phyloP scores from a whole-genome alignment of 1,140 invertebrate species.

The Drosophila saltans region DNA sequence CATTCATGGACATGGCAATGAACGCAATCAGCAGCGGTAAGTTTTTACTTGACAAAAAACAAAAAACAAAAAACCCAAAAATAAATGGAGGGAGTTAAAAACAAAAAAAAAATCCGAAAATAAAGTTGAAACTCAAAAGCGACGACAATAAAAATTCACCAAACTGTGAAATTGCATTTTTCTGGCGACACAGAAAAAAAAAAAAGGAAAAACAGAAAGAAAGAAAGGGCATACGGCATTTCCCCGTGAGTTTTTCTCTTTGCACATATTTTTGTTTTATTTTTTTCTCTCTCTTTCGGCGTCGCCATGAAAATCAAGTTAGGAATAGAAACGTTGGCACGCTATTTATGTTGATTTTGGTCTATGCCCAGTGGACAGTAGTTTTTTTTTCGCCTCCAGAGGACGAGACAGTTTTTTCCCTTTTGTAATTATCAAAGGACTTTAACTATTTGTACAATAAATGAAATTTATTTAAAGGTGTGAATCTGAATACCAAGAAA shows the following conservation, averaged over 20 bases:
- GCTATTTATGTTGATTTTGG: slow-evolving; percentile 80
- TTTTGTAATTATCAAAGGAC: slow-evolving; percentile 64
- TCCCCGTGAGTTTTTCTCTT: slow-evolving; percentile 33
- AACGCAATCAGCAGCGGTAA: slow-evolving; percentile 82
- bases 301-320: slow-evolving; percentile 70
- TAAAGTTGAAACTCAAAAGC: slow-evolving; percentile 54
- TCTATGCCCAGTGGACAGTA: slow-evolving; percentile 55
- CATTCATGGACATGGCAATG: slow-evolving; percentile 73
- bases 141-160: slow-evolving; percentile 82
- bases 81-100: background rate
- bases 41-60: slow-evolving; percentile 52
- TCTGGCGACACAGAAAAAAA: slow-evolving; percentile 62
- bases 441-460: slow-evolving; percentile 7
- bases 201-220: slow-evolving; percentile 18
- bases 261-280: slow-evolving; percentile 35
- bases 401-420: slow-evolving; percentile 9
- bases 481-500: no score
- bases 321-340: slow-evolving; percentile 79
- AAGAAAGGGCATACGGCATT: slow-evolving; percentile 4
- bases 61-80: slow-evolving; percentile 3
- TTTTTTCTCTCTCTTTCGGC: slow-evolving; percentile 20
- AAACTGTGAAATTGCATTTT: slow-evolving; percentile 82
- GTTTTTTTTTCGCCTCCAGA: slow-evolving; percentile 6
- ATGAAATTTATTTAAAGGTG: no score
- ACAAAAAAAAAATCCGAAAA: slow-evolving; percentile 11